A percentile compares a stretch with the other conserved stretches of the same genome.
Conservation (phyloP, 2,888 invertebrate species). For the Neoitamus cyanurus region DNA sequence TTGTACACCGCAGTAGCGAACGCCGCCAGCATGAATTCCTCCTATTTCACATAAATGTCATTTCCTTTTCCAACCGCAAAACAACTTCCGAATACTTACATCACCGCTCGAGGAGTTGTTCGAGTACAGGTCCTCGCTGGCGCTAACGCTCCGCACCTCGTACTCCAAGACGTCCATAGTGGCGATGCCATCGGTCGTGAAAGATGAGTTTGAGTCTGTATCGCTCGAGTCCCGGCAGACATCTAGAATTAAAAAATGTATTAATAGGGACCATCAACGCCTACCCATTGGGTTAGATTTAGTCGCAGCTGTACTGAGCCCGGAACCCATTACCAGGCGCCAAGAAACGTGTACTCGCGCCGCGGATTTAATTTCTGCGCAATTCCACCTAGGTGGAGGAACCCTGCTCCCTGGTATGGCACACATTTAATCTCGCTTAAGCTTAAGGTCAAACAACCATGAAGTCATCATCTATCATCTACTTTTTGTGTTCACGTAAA, state of each 20-base stretch:
- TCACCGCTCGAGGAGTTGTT: slow-evolving; percentile 70
- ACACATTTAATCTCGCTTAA: not conserved
- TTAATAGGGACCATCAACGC: not conserved
- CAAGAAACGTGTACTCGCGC: not conserved
- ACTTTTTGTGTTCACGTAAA: slow-evolving; percentile 18
- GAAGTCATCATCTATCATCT: not conserved
- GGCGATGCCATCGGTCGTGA: slow-evolving; percentile 55
- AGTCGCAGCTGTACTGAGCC: not conserved
- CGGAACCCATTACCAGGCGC: not conserved
- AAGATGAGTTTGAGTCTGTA: slow-evolving; percentile 62
- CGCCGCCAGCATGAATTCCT: slow-evolving; percentile 55
- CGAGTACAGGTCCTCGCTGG: slow-evolving; percentile 67
- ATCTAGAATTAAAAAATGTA: slow-evolving; percentile 52
- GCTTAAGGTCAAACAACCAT: slow-evolving; percentile 28
- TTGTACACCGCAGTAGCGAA: slow-evolving; percentile 49
- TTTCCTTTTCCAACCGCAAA: not conserved
- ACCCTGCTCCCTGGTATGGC: not conserved
- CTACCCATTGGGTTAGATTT: not conserved
- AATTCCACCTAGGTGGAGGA: not conserved
- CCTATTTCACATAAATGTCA: slow-evolving; percentile 34
- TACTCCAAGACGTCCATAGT: slow-evolving; percentile 64
- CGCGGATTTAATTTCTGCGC: slow-evolving; percentile 10
- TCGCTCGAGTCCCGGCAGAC: slow-evolving; percentile 68
- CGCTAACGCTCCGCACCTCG: slow-evolving; percentile 68
- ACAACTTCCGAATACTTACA: slow-evolving; percentile 56